These are phyloP conservation scores for Nipponacmea schrenckii DNA, from an alignment of 2,888 invertebrate species.

Conservation along the genomic window DNA sequence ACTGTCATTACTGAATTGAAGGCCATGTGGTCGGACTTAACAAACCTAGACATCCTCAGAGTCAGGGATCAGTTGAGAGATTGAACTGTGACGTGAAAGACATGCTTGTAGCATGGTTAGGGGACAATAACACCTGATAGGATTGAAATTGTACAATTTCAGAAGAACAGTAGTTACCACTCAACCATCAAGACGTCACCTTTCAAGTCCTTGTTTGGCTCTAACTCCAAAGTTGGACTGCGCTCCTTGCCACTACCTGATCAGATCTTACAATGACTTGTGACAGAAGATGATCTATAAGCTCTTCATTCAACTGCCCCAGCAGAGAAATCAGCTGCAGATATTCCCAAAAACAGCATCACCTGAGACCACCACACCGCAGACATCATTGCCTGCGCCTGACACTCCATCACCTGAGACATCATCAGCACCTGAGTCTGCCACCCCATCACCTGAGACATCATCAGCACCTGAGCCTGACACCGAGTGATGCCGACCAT, in stretches of 20 bases:
- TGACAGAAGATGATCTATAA: slow-evolving; percentile 2
- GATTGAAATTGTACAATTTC: slow-evolving; percentile 8
- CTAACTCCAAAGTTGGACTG: slow-evolving; percentile 12
- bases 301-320: no score
- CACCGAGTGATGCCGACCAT: no score
- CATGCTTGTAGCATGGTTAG: slow-evolving; percentile 16
- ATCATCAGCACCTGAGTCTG: no score
- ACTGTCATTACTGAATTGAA: slow-evolving; percentile 17
- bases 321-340: no score
- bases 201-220: slow-evolving; percentile 7
- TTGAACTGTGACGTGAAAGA: slow-evolving; percentile 21
- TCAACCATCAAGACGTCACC: neutral
- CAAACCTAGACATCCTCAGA: slow-evolving; percentile 21
- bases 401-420: no score
- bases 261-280: neutral
- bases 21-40: slow-evolving; percentile 15
- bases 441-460: no score
- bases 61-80: slow-evolving; percentile 17
- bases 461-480: no score
- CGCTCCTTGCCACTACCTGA: slow-evolving; percentile 4
- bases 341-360: no score
- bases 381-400: no score
- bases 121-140: slow-evolving; percentile 13
- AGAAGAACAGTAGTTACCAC: slow-evolving; percentile 9
- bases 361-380: no score